Evolutionary conservation across 1,140 invertebrate species (phyloP), one percentile per base, ranked within the genome.

Genomic region (Forficula auricularia): DNA sequence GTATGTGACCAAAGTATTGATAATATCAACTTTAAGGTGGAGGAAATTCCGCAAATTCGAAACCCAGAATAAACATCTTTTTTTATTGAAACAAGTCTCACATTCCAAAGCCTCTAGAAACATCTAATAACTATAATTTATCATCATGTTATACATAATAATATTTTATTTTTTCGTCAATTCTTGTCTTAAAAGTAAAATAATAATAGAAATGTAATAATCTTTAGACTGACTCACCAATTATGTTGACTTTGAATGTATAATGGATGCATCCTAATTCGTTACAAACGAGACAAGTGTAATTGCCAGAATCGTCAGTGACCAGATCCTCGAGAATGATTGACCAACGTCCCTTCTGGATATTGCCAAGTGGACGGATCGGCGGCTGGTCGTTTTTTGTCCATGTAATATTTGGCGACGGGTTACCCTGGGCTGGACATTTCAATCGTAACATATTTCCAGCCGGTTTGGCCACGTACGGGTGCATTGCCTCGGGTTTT

Each of bases 231-330:
- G 49, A 62, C 70, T 72, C 64, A 87, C 83, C 79, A 48, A 78
- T 65, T 38, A 88, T 71, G 43, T 79, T 71, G 4, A 89, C 64
- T 45, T 65, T 70, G 52, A 72, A 82, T 0, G 75, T 80, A 53
- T 77, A 77, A 31, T 78, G 70, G 38, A 88, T 77, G 52, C 82
- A 83, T 6, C 77, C 84, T 13, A 77, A 54, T 6, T 62, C 54
- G 55, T 92, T 94, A 62, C 77, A 82, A 4, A 87, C 76, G 19
- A 76, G 63, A 53, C 89, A 94, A 0, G 79, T 88, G 55, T 92
- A 94, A 50, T 82, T 79, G 15, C 83, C 86, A 34, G 70, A 72
- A 51, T 92, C 88, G 9, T 72, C 63, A 2, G 75, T 73, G 0
- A 81, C 72, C 3, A 83, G 57, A 54, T 86, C 81, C 50, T 85